Evolutionary conservation across 2,888 invertebrate species (phyloP).

Genomic region (Sericinus montela): DNA sequence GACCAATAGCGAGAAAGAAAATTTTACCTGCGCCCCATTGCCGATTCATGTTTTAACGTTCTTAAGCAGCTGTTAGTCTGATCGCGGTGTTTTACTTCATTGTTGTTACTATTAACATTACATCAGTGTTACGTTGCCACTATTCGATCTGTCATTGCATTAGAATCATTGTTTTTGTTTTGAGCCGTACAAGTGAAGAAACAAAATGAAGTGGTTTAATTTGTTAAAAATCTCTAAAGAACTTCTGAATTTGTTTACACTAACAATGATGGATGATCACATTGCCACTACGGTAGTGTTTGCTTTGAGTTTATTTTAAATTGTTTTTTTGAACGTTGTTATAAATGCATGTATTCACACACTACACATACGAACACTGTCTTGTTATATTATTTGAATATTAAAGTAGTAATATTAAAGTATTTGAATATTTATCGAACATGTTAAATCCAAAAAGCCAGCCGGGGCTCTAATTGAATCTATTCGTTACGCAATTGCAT

Average conservation of each 20-base stretch:
- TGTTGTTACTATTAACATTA: not conserved
- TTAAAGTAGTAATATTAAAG: too few species aligned
- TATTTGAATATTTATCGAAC: too few species aligned
- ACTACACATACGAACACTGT: slow-evolving; percentile 11
- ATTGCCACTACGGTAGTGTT: slow-evolving; percentile 32
- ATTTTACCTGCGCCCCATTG: slow-evolving; percentile 52
- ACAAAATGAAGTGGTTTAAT: slow-evolving; percentile 38
- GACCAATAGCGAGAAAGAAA: slow-evolving; percentile 12
- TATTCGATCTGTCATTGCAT: too few species aligned
- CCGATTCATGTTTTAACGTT: slow-evolving; percentile 1
- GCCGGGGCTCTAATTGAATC: slow-evolving; percentile 1
- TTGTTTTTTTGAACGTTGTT: slow-evolving; percentile 14
- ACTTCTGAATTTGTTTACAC: slow-evolving; percentile 33
- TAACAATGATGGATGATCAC: slow-evolving; percentile 29
- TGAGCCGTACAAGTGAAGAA: slow-evolving; percentile 21
- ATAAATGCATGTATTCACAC: slow-evolving; percentile 28
- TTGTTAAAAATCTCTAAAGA: slow-evolving; percentile 36
- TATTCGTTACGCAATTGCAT: slow-evolving; percentile 30
- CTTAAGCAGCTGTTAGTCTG: slow-evolving; percentile 10
- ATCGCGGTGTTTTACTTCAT: slow-evolving; percentile 21
- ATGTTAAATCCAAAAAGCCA: not conserved
- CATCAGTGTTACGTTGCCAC: not conserved
- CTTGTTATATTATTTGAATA: not conserved
- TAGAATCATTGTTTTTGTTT: too few species aligned
- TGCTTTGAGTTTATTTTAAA: slow-evolving; percentile 2